These are phyloP conservation scores for Ecdyonurus torrentis DNA, from an alignment of 2,888 invertebrate genomes.

Conservation along the genomic window DNA sequence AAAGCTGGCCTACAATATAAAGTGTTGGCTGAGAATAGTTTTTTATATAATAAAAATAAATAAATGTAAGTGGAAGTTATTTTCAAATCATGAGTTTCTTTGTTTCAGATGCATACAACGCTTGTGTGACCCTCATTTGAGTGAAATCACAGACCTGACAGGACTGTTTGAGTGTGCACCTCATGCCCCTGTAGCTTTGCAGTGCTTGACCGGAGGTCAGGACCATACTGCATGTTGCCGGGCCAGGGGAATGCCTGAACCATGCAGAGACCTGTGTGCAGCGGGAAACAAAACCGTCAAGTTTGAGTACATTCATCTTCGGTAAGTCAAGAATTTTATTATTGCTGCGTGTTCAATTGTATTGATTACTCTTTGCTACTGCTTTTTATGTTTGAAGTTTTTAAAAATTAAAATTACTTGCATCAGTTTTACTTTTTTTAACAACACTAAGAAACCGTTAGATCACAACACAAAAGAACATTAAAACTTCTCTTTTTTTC, in stretches of 20 bases:
- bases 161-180: slow-evolving; percentile 82
- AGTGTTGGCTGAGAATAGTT: too few relatives aligned
- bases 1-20: too few relatives aligned
- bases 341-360: too few relatives aligned
- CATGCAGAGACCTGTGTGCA: slow-evolving; percentile 56
- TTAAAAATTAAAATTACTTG: too few relatives aligned
- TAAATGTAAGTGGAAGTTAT: background rate
- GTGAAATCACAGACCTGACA: slow-evolving; percentile 42
- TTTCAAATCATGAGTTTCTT: background rate
- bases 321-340: too few relatives aligned
- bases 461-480: too few relatives aligned
- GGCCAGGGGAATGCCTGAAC: slow-evolving; percentile 52
- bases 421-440: too few relatives aligned
- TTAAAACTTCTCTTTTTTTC: too few relatives aligned
- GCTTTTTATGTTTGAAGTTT: too few relatives aligned
- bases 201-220: slow-evolving; percentile 59
- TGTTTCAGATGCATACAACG: slow-evolving; percentile 45
- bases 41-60: too few relatives aligned
- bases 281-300: slow-evolving; percentile 52
- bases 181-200: slow-evolving; percentile 66
- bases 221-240: slow-evolving; percentile 71
- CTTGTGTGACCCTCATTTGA: slow-evolving; percentile 54
- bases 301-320: slow-evolving; percentile 66
- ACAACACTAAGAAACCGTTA: too few relatives aligned
- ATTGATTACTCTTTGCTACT: too few relatives aligned